Evolutionary conservation across 2,888 invertebrate species (phyloP), one percentile per base, ranked within the genome.

Genomic region (Zhuqinia jingwanae): DNA sequence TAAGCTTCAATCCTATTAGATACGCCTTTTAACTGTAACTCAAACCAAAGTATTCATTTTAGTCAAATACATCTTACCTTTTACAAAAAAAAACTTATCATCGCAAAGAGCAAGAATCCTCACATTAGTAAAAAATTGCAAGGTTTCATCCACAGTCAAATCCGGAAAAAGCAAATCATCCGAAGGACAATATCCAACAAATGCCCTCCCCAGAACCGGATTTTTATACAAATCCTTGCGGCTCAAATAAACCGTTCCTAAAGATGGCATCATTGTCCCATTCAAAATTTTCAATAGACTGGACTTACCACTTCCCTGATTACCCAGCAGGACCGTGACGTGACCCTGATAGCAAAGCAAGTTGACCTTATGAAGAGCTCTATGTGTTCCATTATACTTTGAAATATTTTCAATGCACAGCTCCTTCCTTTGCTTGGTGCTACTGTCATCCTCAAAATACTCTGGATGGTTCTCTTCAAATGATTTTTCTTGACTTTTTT

Each of bases 91-190:
- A n/a, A n/a, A n/a, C n/a, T n/a, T n/a, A n/a, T n/a, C n/a, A n/a
- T n/a, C n/a, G n/a, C n/a, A n/a, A n/a, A n/a, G n/a, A n/a, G n/a
- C n/a, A n/a, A n/a, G n/a, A n/a, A n/a, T n/a, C n/a, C 76, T 58
- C 2, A 86, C 86, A 6, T 75, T 56, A 13, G 84, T 76, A 36
- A 79, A 88, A 36, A 88, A 80, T 13, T 60, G 70, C n/a, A 88
- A 36, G 2, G 88, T 88, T 81, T 88, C 88, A 20, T 87, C 87
- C 1, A 88, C 88, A 3, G 87, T 88, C 10, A 88, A 58, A 47
- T 87, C 70, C 0, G 85, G 88, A 68, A 85, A 87, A 0, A 88
- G 68, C 2, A 76, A 27, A 30, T 85, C 82, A 5, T 75, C 77
- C 2, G 77, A 42, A 1, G 87, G 85, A 75, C 88, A 88, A 25